Evolutionary conservation across 2,888 invertebrate species (phyloP), one percentile per base, ranked within the genome.

Genomic region (Stenurella melanura): DNA sequence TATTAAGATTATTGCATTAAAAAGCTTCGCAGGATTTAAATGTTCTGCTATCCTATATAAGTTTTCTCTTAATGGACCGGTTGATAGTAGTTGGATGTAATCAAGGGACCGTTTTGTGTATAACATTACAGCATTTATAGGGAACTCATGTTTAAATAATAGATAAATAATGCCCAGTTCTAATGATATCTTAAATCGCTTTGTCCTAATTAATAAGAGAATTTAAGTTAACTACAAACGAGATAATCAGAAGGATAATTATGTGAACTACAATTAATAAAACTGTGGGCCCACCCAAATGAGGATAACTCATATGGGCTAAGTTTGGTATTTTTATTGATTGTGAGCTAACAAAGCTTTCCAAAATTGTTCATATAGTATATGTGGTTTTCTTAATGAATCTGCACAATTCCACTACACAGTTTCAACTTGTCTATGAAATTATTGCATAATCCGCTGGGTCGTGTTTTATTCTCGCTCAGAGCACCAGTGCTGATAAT

Each of bases 221-320:
- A 60, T 19, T 70, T 34, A 60, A 60, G 64, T 70, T 58, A 58
- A 60, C 60, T 70, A 70, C 70, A 60, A 70, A 70, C 60, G 60
- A 60, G 70, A 18, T 42, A 60, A 69, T 69, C 34, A 5, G 69
- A 18, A 38, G 69, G 57, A n/a, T 58, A 57, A 70, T 70, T 70
- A 70, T 60, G 21, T 42, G 70, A 70, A 15, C 42, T 60, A n/a
- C 42, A 58, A 70, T 70, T 70, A 70, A 60, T 70, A 70, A 60
- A 58, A n/a, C 18, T 21, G 26, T 10, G 1, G 38, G 70, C 60
- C 70, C 70, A 70, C 60, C 70, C 58, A 70, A 60, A 70, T 42
- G 18, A 30, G 30, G 57, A 57, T n/a, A 1, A 4, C 50, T 56
- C 69, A 69, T 57, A 57, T 57, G 54, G 69, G 26, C 9, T 57